Evolutionary conservation across 2,797 vertebrate species (phyloP).

Genomic region (Chaenodraco wilsoni): DNA sequence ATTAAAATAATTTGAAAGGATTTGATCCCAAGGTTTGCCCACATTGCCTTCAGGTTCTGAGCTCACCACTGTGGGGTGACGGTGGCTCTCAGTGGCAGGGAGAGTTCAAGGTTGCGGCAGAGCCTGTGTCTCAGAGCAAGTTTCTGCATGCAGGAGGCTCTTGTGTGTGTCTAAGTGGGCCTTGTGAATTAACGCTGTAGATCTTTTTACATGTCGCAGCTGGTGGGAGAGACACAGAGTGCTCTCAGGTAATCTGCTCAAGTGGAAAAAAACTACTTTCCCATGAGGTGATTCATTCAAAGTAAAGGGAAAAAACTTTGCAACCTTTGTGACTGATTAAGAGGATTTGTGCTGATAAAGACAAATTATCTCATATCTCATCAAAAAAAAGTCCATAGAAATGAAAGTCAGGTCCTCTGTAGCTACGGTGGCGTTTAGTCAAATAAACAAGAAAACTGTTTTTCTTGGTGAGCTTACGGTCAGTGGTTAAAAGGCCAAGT

Average conservation of each 20-base stretch:
- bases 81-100: slow-evolving; percentile 53
- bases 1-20: not conserved
- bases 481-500: not conserved
- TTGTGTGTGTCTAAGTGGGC: slow-evolving; percentile 42
- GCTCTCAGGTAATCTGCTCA: slow-evolving; percentile 67
- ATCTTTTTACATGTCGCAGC: slow-evolving; percentile 73
- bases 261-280: slow-evolving; percentile 71
- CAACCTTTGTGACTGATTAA: slow-evolving; percentile 16
- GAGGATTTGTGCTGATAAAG: slow-evolving; percentile 40
- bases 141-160: slow-evolving; percentile 69
- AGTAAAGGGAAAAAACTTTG: slow-evolving; percentile 22
- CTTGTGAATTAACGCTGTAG: slow-evolving; percentile 63
- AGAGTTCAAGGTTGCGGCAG: slow-evolving; percentile 77
- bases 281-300: slow-evolving; percentile 58
- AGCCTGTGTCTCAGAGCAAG: slow-evolving; percentile 66
- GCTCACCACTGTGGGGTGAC: slow-evolving; percentile 42
- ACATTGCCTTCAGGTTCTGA: slow-evolving; percentile 31
- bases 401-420: slow-evolving; percentile 16
- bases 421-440: slow-evolving; percentile 29
- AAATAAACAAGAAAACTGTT: slow-evolving; percentile 29
- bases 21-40: slow-evolving; percentile 4
- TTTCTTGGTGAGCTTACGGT: slow-evolving; percentile 11
- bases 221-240: slow-evolving; percentile 53
- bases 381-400: slow-evolving; percentile 17
- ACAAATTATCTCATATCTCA: slow-evolving; percentile 1